Base-by-base conservation (phyloP, 2,113 vertebrate species). In the Prietella phreatophila region DNA sequence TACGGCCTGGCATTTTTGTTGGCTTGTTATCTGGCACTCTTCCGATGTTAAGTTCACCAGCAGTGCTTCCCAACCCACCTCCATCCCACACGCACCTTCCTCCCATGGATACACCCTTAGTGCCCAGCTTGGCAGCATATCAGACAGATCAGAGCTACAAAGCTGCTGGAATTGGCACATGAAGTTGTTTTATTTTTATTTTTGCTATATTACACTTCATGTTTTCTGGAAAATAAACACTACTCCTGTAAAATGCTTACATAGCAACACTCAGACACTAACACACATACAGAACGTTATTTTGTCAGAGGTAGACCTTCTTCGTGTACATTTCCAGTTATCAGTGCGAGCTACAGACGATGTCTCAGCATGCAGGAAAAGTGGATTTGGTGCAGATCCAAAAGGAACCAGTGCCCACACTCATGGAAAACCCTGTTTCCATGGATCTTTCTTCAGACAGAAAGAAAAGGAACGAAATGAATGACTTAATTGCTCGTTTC, bases 331-430 rank as follows among this genome's bases (percentile, higher is more conserved):
- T 76, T 50, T 79, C 10, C 55, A 81, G 85, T n/a, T 39, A 73
- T 36, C 73, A 53, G 69, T 39, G 30, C 2, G 47, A 60, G 56
- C 55, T 50, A 60, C 67, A 82, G 56, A 75, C 5, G 1, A n/a
- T 3, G 30, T 50, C 75, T 90, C 91, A 85, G 87, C 79, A 76
- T 39, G 78, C 69, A 90, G 87, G 82, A n/a, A 93, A 92, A 92
- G 83, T 88, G 91, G 92, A 94, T 94, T 92, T 94, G 88, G 73
- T 71, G 80, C 71, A 17, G 0, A 80, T 69, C 60, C 15, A 58
- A 79, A 53, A 78, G 85, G 53, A 87, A 9, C 42, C 8, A 89
- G 87, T 82, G 76, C 25, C 84, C 82, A 87, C 84, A 50, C 55
- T n/a, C 14, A 56, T 42, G 50, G 20, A 82, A 82, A 87, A 82